Base-by-base conservation (phyloP, 2,113 vertebrate species). In the Orientallactaga bullata region DNA sequence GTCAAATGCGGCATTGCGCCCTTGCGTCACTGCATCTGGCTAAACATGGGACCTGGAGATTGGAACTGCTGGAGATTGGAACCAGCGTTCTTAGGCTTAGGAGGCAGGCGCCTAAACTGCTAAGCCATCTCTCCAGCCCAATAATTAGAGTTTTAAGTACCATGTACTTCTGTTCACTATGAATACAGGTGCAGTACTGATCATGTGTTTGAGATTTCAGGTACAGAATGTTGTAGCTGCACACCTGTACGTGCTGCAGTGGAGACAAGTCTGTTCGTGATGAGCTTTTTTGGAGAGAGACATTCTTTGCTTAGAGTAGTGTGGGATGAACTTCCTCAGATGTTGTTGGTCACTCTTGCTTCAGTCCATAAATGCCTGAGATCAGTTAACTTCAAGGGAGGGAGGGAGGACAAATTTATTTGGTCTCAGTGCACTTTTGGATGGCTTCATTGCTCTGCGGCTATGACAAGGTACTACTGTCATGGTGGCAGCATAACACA, bases 201-300 rank as follows among this genome's bases (percentile, higher is more conserved):
- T 32, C 85, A 30, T 66, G 11, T 78, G 12, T 39, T n/a, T 89
- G 85, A 15, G 55, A 85, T 82, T 96, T 91, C 68, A 66, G 35
- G 51, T 47, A 39, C 20, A 77, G 72, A 81, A 60, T 77, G 91
- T 23, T 42, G 37, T 65, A 37, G 63, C 15, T 20, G 11, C 26
- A 65, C 9, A 42, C 3, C 35, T 51, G n/a, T 39, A n/a, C 28
- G 42, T 15, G 32, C 6, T 37, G 32, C 42, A 37, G 7, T 24
- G 35, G 28, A 35, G 32, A 91, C 21, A 51, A 71, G 24, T 37
- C n/a, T 3, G 66, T 60, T 86, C 2, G 28, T 61, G 76, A 76
- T 42, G 17, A 37, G 85, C 12, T 72, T 20, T 78, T 21, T 63
- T 73, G 15, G 58, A 20, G 47, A 82, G 73, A 88, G 71, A 76